Conservation (phyloP, 2,797 vertebrate species). For the Danio tinwini region DNA sequence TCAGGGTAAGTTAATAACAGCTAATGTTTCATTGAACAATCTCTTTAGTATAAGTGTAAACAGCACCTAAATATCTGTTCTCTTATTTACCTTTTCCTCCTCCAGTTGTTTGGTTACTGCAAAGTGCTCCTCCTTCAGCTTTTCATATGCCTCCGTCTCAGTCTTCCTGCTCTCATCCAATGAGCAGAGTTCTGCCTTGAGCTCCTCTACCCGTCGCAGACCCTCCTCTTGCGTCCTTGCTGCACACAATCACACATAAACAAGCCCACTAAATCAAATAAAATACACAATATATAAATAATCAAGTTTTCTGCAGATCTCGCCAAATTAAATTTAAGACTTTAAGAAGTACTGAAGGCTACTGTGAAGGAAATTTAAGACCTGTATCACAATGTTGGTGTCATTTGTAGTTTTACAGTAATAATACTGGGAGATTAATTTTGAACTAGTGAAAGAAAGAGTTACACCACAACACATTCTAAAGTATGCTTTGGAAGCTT, state of each 20-base stretch:
- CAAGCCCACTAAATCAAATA: background rate
- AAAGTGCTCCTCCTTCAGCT: conserved; percentile 77
- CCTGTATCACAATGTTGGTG: no score
- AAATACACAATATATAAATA: background rate
- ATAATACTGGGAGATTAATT: no score
- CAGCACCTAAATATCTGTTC: background rate
- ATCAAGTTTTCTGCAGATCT: background rate
- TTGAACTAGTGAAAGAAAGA: no score
- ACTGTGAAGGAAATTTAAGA: no score
- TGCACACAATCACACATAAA: conserved; percentile 45
- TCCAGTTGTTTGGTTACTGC: conserved; percentile 73
- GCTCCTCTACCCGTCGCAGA: conserved; percentile 71
- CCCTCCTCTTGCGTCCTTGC: conserved; percentile 79
- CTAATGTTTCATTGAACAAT: no score
- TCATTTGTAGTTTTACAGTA: no score
- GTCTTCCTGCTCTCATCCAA: conserved; percentile 76
- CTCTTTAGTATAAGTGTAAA: background rate
- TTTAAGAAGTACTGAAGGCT: no score
- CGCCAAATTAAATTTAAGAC: no score
- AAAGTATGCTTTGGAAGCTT: no score
- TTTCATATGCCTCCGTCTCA: conserved; percentile 70
- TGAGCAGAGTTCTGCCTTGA: conserved; percentile 77
- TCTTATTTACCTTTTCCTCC: conserved; percentile 79
- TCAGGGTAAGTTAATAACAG: no score
- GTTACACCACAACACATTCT: no score